Base-by-base conservation (phyloP, 2,888 invertebrate species). In the Lasius platythorax region DNA sequence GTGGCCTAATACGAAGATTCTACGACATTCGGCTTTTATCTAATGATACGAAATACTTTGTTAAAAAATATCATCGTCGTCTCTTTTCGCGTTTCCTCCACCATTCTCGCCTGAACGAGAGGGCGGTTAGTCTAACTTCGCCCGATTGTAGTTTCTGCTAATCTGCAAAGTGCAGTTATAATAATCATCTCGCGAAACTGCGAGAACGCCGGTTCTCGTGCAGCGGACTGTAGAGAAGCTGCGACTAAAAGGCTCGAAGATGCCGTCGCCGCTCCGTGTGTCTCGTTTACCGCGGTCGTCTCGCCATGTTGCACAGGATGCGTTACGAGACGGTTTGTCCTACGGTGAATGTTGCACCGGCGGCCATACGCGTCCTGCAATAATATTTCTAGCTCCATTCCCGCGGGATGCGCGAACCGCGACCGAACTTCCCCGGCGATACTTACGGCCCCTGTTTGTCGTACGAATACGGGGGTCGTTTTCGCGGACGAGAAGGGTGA, bases 321-420 rank as follows among this genome's bases (percentile, higher is more conserved):
- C 63, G 70, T 75, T 70, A 63, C 82, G 23, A 72, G 33, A 53
- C 61, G 78, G 6, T 37, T 72, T 73, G 50, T 56, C 33, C 70
- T 40, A n/a, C 53, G 12, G 56, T 23, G 84, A 75, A 75, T 66
- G 56, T 15, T 28, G 8, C 28, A 53, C 78, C 53, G 37, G 63
- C 53, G 68, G 58, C 79, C 75, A 72, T 68, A 66, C 61, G 46
- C 64, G 75, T 84, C 9, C 74, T 8, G 66, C 63, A 64, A 82
- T 83, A 83, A 85, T 89, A 89, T 86, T 86, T 89, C 85, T 89
- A 89, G 89, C 89, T 79, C 18, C 0, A 82, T 83, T 89, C 89
- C 85, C 78, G 56, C 23, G 79, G 30, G 86, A 82, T 33, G 33
- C 37, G 46, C 46, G 23, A 81, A 81, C 23, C 18, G 37, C 37